Percentiles rank a stretch among this genome's conserved stretches.
phyloP scores from a whole-genome alignment of 2,797 vertebrate species.

The Pterois miles region DNA sequence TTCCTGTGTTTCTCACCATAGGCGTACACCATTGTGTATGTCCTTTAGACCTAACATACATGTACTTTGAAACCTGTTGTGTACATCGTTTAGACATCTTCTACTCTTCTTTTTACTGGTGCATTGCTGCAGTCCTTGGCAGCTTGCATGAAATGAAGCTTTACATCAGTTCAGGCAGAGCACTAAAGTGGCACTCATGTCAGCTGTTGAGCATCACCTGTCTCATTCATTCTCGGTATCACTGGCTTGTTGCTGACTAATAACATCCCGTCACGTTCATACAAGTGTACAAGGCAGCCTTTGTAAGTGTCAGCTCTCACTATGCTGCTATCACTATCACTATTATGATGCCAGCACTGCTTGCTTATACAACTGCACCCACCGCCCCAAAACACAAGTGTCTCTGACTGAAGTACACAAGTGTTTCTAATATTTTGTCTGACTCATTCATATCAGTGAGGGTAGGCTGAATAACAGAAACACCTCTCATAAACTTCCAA shows the following conservation, averaged over 20 bases:
- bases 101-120: background rate
- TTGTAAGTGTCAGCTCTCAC: background rate
- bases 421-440: background rate
- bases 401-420: constrained; percentile 5
- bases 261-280: background rate
- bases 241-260: background rate
- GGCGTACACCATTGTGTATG: background rate
- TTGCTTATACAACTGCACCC: background rate
- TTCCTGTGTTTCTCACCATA: background rate
- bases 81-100: background rate
- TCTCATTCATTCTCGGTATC: background rate
- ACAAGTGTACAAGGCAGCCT: background rate
- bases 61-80: background rate
- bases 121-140: background rate
- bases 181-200: background rate
- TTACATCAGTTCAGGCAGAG: background rate
- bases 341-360: background rate
- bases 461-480: background rate
- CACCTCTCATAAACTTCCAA: too few species aligned
- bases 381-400: background rate
- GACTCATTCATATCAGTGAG: background rate
- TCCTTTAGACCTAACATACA: background rate
- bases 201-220: background rate
- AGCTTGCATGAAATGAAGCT: background rate
- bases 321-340: background rate